Base-by-base conservation (phyloP, 2,888 invertebrate genomes). In the Hirtodrosophila confusa region DNA sequence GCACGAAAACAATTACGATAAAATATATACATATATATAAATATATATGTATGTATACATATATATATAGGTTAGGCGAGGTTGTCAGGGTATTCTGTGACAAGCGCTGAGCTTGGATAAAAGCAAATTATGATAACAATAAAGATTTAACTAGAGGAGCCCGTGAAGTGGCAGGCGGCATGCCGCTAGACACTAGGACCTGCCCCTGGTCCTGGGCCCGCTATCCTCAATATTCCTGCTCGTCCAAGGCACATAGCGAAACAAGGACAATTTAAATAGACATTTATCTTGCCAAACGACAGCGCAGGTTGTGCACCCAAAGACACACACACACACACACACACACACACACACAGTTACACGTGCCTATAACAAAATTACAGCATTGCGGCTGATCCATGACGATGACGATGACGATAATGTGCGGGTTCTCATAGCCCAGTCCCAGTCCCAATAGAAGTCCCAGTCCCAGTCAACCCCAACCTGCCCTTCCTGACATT, bases 101-200 rank as follows among this genome's bases (percentile, higher is more conserved):
- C 82, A 85, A 76, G 86, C 77, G 69, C 65, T 71, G 83, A 86
- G 79, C 79, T 80, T 68, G 84, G 86, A 85, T 85, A 85, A 85
- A 85, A 88, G 86, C 88, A 85, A 85, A 88, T 88, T 85, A 88
- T 85, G 84, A 85, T 85, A 88, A 88, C 84, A 85, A 85, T 84
- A 88, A 88, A 84, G 84, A 84, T 88, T 84, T 84, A 88, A 84
- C 88, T 84, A 84, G 83, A 76, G 78, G 67, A 69, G 68, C 56
- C 49, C 57, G 78, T 86, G 80, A 84, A 80, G 80, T 83, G 80
- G 87, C 80, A 80, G 87, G 75, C 80, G 78, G 80, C 80, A 77
- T 77, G 76, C 69, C 77, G 76, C 77, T 75, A 75, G 77, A 77
- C 76, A 78, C 79, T 78, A 75, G 69, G 66, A 12, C 35, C 35